Percentiles rank a stretch among this genome's conserved stretches.
phyloP scores from a whole-genome alignment of 2,888 invertebrate species.

The Macrostomum cliftonense region DNA sequence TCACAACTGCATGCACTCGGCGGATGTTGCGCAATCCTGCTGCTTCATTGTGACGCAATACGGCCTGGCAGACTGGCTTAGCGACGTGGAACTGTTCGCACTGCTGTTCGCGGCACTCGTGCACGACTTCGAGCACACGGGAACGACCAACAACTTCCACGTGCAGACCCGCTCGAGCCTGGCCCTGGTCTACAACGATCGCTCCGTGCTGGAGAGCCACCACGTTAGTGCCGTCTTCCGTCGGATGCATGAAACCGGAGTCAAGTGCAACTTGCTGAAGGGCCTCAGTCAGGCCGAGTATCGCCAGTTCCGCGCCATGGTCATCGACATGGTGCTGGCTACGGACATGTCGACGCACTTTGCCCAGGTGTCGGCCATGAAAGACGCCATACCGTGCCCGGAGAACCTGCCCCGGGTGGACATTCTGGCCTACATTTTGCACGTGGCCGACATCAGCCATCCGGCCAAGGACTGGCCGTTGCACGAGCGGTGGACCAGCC shows the following conservation, averaged over 20 bases:
- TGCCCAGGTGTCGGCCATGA: constrained; percentile 82
- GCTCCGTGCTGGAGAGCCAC: constrained; percentile 70
- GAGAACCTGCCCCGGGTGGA: background rate
- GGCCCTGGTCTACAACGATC: constrained; percentile 75
- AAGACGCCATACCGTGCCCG: constrained; percentile 39
- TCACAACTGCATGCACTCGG: background rate
- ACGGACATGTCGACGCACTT: constrained; percentile 96
- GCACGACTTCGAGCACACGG: background rate
- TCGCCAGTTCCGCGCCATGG: constrained; percentile 57
- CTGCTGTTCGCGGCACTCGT: background rate
- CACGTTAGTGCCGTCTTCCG: constrained; percentile 66
- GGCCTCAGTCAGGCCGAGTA: no score
- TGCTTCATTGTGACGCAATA: constrained; percentile 1
- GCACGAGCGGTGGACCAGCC: background rate
- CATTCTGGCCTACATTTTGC: background rate
- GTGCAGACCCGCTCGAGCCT: constrained; percentile 36
- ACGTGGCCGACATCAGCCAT: background rate
- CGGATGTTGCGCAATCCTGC: background rate
- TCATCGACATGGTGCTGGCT: constrained; percentile 87
- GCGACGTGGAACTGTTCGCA: background rate
- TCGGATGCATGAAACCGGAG: background rate
- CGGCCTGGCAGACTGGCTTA: background rate
- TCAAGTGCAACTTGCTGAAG: no score
- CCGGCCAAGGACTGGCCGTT: background rate
- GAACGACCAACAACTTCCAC: background rate